Conservation (phyloP, 1,140 invertebrate genomes). For the Lepidurus packardi region DNA sequence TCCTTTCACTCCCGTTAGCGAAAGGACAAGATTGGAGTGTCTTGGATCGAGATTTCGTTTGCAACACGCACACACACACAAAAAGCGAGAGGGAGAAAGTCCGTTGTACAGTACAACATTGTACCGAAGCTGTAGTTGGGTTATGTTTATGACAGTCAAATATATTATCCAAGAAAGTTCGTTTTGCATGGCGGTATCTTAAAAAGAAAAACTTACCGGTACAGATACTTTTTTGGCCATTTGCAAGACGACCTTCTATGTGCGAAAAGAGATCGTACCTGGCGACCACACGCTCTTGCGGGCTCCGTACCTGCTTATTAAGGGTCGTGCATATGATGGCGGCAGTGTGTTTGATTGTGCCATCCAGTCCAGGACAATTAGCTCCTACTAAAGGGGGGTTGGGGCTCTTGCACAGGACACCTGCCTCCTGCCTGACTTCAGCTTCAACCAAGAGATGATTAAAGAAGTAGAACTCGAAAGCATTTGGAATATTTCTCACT, state of each 20-base stretch:
- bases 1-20: neutral
- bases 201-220: too few species aligned
- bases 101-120: too few species aligned
- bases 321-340: neutral
- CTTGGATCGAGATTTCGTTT: too few species aligned
- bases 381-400: neutral
- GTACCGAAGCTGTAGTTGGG: too few species aligned
- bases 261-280: neutral
- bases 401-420: neutral
- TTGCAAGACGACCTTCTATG: neutral
- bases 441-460: too few species aligned
- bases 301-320: neutral
- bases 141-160: too few species aligned
- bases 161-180: too few species aligned
- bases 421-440: neutral
- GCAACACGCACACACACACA: too few species aligned
- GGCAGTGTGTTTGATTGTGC: neutral
- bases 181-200: too few species aligned
- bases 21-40: too few species aligned
- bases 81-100: too few species aligned
- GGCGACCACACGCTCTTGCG: conserved; percentile 2
- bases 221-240: neutral
- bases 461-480: too few species aligned
- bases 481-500: neutral
- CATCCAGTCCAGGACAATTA: neutral